These are phyloP conservation scores for Berghia stephanieae DNA, from an alignment of 1,140 invertebrate species.

Conservation along the genomic window DNA sequence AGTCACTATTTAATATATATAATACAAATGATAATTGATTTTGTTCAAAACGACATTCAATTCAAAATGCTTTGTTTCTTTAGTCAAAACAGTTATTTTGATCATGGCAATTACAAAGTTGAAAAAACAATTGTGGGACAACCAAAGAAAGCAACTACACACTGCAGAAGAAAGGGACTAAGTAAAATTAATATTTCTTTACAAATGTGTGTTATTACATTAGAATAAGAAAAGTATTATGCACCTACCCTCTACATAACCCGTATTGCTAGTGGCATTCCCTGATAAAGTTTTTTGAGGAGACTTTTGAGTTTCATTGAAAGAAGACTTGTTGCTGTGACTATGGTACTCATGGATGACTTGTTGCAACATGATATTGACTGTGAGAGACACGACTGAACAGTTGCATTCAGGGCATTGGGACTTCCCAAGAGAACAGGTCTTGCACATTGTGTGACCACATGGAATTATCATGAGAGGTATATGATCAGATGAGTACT, in stretches of 20 bases:
- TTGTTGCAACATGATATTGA: conserved; percentile 54
- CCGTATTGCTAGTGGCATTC: neutral
- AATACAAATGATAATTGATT: no score
- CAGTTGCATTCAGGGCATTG: conserved; percentile 47
- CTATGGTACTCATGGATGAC: conserved; percentile 50
- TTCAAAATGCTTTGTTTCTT: no score
- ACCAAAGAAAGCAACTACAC: no score
- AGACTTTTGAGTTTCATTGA: neutral
- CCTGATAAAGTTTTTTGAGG: neutral
- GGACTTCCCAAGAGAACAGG: conserved; percentile 37
- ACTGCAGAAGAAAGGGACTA: no score
- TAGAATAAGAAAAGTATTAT: neutral
- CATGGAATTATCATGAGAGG: conserved; percentile 52
- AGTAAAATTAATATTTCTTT: no score
- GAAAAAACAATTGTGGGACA: no score
- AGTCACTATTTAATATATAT: no score
- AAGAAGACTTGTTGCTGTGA: neutral
- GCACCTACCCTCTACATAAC: neutral
- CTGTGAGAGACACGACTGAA: conserved; percentile 38
- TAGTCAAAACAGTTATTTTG: no score
- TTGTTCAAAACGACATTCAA: no score
- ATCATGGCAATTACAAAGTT: no score
- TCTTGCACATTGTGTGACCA: conserved; percentile 50
- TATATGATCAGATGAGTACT: conserved; percentile 37
- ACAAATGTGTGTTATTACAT: no score